These are phyloP conservation scores for roundworm (Caenorhabditis elegans) DNA, from an alignment of 1,140 invertebrate species.

Conservation along the genomic window DNA sequence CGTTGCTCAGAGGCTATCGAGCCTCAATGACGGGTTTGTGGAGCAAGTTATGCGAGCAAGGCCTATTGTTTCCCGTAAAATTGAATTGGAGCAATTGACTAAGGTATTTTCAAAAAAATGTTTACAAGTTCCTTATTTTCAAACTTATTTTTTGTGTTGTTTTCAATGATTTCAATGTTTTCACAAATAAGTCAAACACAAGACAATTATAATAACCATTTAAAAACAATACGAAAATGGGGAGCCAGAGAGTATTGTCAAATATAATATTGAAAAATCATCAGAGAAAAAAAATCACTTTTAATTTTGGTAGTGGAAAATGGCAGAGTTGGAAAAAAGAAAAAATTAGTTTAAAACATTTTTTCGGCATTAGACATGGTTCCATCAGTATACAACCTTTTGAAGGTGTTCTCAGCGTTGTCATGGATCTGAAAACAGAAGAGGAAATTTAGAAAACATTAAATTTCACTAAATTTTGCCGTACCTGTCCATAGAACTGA, in stretches of 20 bases:
- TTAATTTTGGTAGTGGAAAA: too few species aligned
- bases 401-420: conserved; percentile 23
- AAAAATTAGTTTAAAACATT: conserved; percentile 26
- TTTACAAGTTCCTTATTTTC: neutral
- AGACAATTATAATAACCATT: too few species aligned
- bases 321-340: too few species aligned
- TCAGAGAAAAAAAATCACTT: too few species aligned
- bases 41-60: neutral
- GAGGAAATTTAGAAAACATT: too few species aligned
- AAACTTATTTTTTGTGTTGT: too few species aligned
- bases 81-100: conserved; percentile 18
- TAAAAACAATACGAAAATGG: too few species aligned
- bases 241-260: too few species aligned
- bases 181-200: too few species aligned
- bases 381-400: conserved; percentile 46
- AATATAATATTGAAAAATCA: too few species aligned
- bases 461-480: neutral
- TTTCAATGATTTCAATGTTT: too few species aligned
- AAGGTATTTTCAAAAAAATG: neutral
- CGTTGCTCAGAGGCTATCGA: neutral
- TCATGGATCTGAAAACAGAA: conserved; percentile 47
- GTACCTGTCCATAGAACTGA: conserved; percentile 36
- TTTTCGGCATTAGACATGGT: conserved; percentile 27
- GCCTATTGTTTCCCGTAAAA: conserved; percentile 15
- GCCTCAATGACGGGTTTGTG: neutral